Evolutionary conservation across 2,113 vertebrate genomes (phyloP).

Genomic region (Hippoglossus stenolepis): DNA sequence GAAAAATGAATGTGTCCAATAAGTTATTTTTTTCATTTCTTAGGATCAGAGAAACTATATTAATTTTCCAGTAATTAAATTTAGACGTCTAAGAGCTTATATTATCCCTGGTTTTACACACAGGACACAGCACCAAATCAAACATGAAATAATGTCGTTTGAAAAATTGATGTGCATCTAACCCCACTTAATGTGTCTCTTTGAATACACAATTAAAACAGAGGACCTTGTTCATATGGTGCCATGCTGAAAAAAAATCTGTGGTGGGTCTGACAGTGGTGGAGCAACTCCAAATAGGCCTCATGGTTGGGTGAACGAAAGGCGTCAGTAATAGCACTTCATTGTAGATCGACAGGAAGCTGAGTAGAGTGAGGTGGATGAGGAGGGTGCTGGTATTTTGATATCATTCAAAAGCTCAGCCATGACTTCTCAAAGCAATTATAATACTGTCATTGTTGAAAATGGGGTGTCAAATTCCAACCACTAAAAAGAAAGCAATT

Average conservation of each 20-base stretch:
- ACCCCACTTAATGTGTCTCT: slow-evolving; percentile 48
- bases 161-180: slow-evolving; percentile 42
- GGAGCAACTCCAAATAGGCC: slow-evolving; percentile 64
- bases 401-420: slow-evolving; percentile 72
- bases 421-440: slow-evolving; percentile 78
- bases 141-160: slow-evolving; percentile 20
- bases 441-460: slow-evolving; percentile 76
- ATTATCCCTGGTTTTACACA: slow-evolving; percentile 2
- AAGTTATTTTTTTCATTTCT: neutral
- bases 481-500: slow-evolving; percentile 78
- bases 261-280: slow-evolving; percentile 52
- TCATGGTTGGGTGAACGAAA: slow-evolving; percentile 69
- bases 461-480: slow-evolving; percentile 78
- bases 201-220: slow-evolving; percentile 51
- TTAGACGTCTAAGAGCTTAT: slow-evolving; percentile 13
- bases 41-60: neutral
- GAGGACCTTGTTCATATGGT: slow-evolving; percentile 37
- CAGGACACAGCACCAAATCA: slow-evolving; percentile 18
- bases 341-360: slow-evolving; percentile 63
- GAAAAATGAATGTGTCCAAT: neutral
- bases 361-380: slow-evolving; percentile 51
- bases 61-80: slow-evolving; percentile 15
- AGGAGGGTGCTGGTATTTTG: slow-evolving; percentile 56
- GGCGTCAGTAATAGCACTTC: slow-evolving; percentile 64
- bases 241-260: slow-evolving; percentile 29